These are phyloP conservation scores for Thereva unica DNA, from an alignment of 2,888 invertebrate genomes.

Conservation along the genomic window DNA sequence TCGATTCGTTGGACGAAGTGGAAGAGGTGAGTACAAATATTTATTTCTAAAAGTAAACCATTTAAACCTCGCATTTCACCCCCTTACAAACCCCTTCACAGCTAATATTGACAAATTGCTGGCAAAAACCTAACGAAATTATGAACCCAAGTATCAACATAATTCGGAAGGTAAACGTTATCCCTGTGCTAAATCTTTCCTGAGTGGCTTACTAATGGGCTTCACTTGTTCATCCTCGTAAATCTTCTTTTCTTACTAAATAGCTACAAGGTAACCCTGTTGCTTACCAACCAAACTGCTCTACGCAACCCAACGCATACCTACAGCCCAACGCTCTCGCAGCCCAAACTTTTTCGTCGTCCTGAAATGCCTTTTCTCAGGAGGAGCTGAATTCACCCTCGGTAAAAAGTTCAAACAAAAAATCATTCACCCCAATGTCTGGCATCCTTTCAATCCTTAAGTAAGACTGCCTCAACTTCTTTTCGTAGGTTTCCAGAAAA, in stretches of 20 bases:
- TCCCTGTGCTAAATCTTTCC: conserved; percentile 20
- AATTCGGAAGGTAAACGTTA: conserved; percentile 25
- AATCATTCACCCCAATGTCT: conserved; percentile 1
- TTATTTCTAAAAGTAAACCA: background rate
- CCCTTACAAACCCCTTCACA: background rate
- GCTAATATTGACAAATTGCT: conserved; percentile 20
- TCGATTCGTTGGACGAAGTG: conserved; percentile 97
- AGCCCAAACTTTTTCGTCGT: conserved; percentile 12
- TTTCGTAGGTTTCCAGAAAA: conserved; percentile 3
- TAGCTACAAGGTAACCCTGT: conserved; percentile 31
- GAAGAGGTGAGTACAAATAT: conserved; percentile 80
- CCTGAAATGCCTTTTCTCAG: conserved; percentile 9
- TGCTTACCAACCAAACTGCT: conserved; percentile 7
- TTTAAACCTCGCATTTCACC: background rate
- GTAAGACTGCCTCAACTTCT: conserved; percentile 35
- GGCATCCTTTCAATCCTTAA: conserved; percentile 8
- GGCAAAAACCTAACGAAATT: conserved; percentile 19
- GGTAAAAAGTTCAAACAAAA: conserved; percentile 26
- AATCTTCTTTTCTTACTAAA: conserved; percentile 32
- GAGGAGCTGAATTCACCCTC: conserved; percentile 30
- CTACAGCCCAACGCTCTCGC: conserved; percentile 4
- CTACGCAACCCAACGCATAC: background rate
- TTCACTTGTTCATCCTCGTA: conserved; percentile 35
- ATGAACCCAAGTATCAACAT: conserved; percentile 25
- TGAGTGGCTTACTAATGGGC: conserved; percentile 33